Conservation (phyloP, 2,888 invertebrate species). For the Hirtodrosophila cameraria region DNA sequence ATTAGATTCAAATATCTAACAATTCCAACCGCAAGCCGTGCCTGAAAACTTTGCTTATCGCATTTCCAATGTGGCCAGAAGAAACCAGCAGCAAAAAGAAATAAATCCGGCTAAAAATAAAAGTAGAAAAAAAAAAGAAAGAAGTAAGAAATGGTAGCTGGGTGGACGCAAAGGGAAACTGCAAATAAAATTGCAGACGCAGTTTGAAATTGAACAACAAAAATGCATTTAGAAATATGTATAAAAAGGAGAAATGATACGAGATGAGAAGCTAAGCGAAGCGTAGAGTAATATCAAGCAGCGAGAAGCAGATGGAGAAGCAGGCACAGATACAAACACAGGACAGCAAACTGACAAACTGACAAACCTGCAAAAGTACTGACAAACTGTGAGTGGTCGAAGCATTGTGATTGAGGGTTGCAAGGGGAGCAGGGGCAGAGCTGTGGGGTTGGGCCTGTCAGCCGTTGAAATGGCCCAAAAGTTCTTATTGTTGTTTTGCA, state of each 20-base stretch:
- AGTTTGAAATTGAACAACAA: slow-evolving; percentile 77
- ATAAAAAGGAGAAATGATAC: slow-evolving; percentile 32
- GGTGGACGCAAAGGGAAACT: slow-evolving; percentile 38
- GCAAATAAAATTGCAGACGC: slow-evolving; percentile 76
- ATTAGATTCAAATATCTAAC: slow-evolving; percentile 75
- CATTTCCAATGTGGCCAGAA: slow-evolving; percentile 45
- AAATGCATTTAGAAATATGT: slow-evolving; percentile 77
- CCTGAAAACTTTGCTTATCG: slow-evolving; percentile 67
- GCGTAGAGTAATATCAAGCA: slow-evolving; percentile 17
- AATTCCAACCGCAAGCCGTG: slow-evolving; percentile 64
- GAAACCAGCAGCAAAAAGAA: slow-evolving; percentile 13
- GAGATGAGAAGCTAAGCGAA: slow-evolving; percentile 8
- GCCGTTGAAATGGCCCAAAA: slow-evolving; percentile 67
- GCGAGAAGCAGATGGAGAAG: slow-evolving; percentile 10
- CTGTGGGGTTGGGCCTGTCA: slow-evolving; percentile 42
- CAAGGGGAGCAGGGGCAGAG: neutral
- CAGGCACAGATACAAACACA: slow-evolving; percentile 7
- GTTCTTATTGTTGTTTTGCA: slow-evolving; percentile 53
- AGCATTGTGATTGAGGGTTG: slow-evolving; percentile 27
- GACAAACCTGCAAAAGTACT: slow-evolving; percentile 64
- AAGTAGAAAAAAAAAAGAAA: neutral
- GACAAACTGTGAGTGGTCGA: slow-evolving; percentile 61
- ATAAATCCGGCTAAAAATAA: slow-evolving; percentile 18
- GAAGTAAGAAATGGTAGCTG: slow-evolving; percentile 23
- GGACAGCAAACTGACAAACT: slow-evolving; percentile 26